Base-by-base conservation (phyloP, 1,140 invertebrate species). In the Eurosta solidaginis region DNA sequence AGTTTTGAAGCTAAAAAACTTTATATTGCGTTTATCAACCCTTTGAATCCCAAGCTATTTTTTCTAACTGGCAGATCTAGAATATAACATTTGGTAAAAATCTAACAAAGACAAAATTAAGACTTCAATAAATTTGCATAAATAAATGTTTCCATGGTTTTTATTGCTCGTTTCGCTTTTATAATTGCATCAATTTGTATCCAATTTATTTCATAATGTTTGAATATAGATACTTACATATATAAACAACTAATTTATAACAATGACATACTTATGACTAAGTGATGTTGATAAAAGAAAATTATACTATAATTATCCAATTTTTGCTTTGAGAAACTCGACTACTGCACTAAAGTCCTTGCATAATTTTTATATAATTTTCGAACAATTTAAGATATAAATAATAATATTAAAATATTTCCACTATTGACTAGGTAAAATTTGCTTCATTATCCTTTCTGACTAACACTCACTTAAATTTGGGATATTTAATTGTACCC, bases 341-440 rank as follows among this genome's bases (percentile, higher is more conserved):
- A 59, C 12, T 29, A 25, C 52, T 59, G 52, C 52, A 33, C 52
- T 36, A 29, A 25, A 59, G 45, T n/a, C 45, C 2, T 36, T 5
- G 2, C 12, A 22, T 36, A 6, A n/a, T n/a, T 59, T 59, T 40
- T 52, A 50, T 54, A 44, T 36, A 76, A 75, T 12, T 45, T 63
- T 68, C 1, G 0, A 50, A 63, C 36, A 29, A n/a, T 20, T 73
- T 17, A 6, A 42, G 33, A n/a, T 33, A 49, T 47, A 74, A 33
- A 45, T 68, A 74, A 50, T 59, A 78, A 20, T 77, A 77, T 81
- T 84, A 84, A 85, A 86, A 86, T 86, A 86, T 85, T 82, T 86
- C 85, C 81, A 81, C 85, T 86, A 86, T 86, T 86, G 85, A 86
- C 85, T 86, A 86, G 85, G 85, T 83, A 82, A 85, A 85, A 83